Base-by-base conservation (phyloP, 2,888 invertebrate genomes). In the Mythimna pallens region DNA sequence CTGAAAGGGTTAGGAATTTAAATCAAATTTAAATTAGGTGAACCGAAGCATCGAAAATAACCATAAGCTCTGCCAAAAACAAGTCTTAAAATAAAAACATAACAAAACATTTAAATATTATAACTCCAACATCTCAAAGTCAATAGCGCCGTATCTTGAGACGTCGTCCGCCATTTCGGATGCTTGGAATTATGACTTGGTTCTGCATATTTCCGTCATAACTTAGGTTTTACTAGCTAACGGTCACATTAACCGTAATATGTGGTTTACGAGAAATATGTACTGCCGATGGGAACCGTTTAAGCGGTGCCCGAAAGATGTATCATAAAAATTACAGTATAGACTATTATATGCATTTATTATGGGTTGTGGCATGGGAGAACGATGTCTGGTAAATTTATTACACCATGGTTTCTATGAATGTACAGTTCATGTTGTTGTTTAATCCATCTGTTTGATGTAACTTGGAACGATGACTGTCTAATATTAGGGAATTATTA, bases 251-350 rank as follows among this genome's bases (percentile, higher is more conserved):
- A 90, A 88, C 81, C 78, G 86, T 89, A 90, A 90, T 92, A 91
- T 92, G 90, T 91, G 92, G 90, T 91, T 92, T 91, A 92, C 79
- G 90, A 89, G 89, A 89, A 92, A 88, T 91, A 91, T 91, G 81
- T 85, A 88, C 86, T 78, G 82, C 82, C 84, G 80, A 88, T 87
- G 83, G 82, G 86, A 83, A 83, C 81, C 67, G 76, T 82, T 84
- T 75, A 83, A 74, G 76, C 78, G 82, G 80, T 73, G 82, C 85
- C 87, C 87, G 73, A 86, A 89, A 90, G 84, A 92, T 90, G 89
- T 88, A 88, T 89, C 89, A 90, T 92, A 92, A 92, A 92, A 91
- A 92, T 89, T 90, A 91, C 87, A 87, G 83, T 79, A 73, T 65
- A 84, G 73, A 74, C 30, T 59, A 58, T 74, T 66, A 69, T 52